A percentile compares a stretch with the other conserved stretches of the same genome.
These are phyloP conservation scores for Patella ulyssiponensis DNA, from an alignment of 2,888 invertebrate genomes.

Conservation along the genomic window DNA sequence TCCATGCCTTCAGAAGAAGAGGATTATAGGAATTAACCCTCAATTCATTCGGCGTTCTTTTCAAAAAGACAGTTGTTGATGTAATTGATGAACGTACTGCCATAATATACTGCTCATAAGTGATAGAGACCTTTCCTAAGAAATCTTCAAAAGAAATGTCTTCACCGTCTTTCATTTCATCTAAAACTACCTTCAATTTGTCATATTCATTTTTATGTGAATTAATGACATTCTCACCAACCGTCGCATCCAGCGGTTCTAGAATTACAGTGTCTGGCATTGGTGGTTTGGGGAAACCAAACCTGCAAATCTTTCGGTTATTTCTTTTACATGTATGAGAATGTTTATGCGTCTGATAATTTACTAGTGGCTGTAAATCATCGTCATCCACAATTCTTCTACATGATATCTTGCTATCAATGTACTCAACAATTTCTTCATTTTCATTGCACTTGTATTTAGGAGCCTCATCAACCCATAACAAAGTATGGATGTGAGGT, in stretches of 20 bases:
- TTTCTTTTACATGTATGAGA: slow-evolving; percentile 27
- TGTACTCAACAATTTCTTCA: slow-evolving; percentile 32
- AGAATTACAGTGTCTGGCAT: too few species aligned
- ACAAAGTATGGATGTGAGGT: slow-evolving; percentile 46
- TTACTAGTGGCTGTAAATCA: slow-evolving; percentile 21
- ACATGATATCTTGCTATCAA: slow-evolving; percentile 33
- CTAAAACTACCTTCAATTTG: neutral
- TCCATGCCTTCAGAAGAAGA: neutral
- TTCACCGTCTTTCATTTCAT: too few species aligned
- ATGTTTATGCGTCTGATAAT: slow-evolving; percentile 34
- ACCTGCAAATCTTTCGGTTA: too few species aligned
- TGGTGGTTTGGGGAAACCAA: too few species aligned
- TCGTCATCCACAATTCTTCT: slow-evolving; percentile 26
- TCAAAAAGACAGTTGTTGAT: slow-evolving; percentile 26
- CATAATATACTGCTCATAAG: slow-evolving; percentile 13
- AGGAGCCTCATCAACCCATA: slow-evolving; percentile 42
- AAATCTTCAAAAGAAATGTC: neutral
- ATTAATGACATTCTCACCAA: too few species aligned
- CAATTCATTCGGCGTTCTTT: slow-evolving; percentile 25
- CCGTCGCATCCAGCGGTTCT: too few species aligned
- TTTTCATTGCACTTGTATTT: slow-evolving; percentile 29
- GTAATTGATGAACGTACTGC: slow-evolving; percentile 13
- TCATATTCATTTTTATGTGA: too few species aligned
- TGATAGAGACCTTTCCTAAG: neutral
- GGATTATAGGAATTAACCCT: slow-evolving; percentile 32